Evolutionary conservation across 1,140 invertebrate species (phyloP).

Genomic region (Pseudomyrmex sp.): DNA sequence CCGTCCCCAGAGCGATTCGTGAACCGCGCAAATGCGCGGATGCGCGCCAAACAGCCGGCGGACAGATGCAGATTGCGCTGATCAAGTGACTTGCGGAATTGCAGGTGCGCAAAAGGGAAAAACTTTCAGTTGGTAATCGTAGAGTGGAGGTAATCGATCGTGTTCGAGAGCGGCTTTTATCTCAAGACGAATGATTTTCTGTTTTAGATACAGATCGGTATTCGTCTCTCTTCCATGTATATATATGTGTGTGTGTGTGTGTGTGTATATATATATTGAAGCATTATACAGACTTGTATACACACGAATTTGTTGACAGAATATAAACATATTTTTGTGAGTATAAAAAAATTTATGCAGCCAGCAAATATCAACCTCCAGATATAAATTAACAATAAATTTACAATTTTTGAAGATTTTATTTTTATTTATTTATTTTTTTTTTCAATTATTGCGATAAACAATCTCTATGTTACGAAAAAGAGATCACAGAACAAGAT

Average conservation of each 20-base stretch:
- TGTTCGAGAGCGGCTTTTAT: constrained; percentile 1
- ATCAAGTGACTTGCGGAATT: constrained; percentile 51
- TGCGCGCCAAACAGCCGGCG: constrained; percentile 24
- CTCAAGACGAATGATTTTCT: background rate
- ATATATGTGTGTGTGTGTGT: background rate
- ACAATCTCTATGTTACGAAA: too few relatives aligned
- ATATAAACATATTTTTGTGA: too few relatives aligned
- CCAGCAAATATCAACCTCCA: too few relatives aligned
- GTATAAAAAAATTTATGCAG: too few relatives aligned
- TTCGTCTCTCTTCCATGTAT: background rate
- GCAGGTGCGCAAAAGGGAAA: constrained; percentile 21
- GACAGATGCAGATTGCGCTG: background rate
- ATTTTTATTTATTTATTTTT: too few relatives aligned
- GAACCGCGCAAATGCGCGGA: constrained; percentile 47
- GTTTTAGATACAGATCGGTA: constrained; percentile 7
- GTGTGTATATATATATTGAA: too few relatives aligned
- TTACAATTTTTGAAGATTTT: too few relatives aligned
- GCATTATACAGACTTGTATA: too few relatives aligned
- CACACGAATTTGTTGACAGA: too few relatives aligned
- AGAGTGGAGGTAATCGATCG: background rate
- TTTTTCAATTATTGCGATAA: too few relatives aligned
- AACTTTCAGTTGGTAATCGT: constrained; percentile 21
- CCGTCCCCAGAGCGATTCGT: constrained; percentile 36
- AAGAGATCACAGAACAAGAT: too few relatives aligned
- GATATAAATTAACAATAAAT: too few relatives aligned